These are phyloP conservation scores for Trypoxylus dichotomus DNA, from an alignment of 1,140 invertebrate genomes.

Conservation along the genomic window DNA sequence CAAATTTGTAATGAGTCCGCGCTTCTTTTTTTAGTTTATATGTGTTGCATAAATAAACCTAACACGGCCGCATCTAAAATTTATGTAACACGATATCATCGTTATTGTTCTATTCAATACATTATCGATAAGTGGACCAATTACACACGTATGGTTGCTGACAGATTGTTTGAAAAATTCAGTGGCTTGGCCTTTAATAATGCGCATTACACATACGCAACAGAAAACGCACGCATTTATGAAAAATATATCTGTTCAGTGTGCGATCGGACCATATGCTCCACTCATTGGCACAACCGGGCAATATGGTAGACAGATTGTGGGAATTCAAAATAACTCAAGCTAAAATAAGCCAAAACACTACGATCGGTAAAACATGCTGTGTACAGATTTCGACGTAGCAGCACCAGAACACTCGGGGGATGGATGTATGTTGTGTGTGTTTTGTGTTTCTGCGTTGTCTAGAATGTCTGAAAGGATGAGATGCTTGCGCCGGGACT, in stretches of 20 bases:
- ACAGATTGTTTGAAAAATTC: constrained; percentile 5
- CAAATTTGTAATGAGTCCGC: neutral
- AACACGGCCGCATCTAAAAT: neutral
- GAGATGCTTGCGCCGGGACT: constrained; percentile 11
- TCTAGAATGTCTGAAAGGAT: constrained; percentile 10
- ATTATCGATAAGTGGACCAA: neutral
- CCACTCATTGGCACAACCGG: constrained; percentile 43
- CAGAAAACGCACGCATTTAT: constrained; percentile 16
- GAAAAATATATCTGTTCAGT: constrained; percentile 26
- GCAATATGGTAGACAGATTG: constrained; percentile 51
- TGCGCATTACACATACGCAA: constrained; percentile 4
- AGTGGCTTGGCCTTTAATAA: neutral
- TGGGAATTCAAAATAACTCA: constrained; percentile 51
- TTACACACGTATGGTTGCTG: neutral
- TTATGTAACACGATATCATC: neutral
- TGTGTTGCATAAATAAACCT: neutral
- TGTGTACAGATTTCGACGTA: constrained; percentile 42
- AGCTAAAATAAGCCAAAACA: constrained; percentile 49
- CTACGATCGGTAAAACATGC: constrained; percentile 39
- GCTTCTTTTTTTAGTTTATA: neutral
- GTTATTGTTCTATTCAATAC: neutral
- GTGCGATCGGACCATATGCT: constrained; percentile 41
- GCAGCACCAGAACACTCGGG: constrained; percentile 17
- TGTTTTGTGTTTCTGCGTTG: constrained; percentile 6
- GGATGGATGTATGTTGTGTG: neutral